Evolutionary conservation across 2,888 invertebrate genomes (phyloP).

Genomic region (Yponomeuta evonymella): DNA sequence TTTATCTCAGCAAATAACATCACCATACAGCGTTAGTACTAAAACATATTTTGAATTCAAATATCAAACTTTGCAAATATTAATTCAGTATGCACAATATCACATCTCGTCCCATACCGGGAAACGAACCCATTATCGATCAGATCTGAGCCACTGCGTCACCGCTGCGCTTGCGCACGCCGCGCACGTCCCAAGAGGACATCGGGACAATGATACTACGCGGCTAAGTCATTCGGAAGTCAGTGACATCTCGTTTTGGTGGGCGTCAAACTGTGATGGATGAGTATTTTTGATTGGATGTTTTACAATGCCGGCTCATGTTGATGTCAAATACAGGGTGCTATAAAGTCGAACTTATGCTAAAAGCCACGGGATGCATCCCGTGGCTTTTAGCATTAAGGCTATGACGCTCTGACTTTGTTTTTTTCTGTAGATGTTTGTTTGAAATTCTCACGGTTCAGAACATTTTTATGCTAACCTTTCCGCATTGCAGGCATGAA

Average conservation of each 20-base stretch:
- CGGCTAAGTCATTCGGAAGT: constrained; percentile 9
- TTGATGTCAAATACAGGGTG: neutral
- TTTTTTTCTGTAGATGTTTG: no score
- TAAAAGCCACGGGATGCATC: no score
- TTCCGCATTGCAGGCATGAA: no score
- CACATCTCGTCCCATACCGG: neutral
- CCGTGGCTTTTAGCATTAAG: no score
- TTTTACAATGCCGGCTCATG: neutral
- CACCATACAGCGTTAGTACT: no score
- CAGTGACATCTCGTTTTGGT: constrained; percentile 3
- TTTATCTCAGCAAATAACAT: no score
- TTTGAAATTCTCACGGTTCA: no score
- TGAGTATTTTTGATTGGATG: neutral
- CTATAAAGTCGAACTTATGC: no score
- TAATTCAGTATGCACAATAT: neutral
- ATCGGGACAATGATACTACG: neutral
- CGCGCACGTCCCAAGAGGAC: constrained; percentile 10
- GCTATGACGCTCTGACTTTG: no score
- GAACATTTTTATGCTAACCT: no score
- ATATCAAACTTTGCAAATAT: neutral
- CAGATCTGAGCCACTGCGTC: constrained; percentile 8
- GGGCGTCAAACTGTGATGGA: neutral
- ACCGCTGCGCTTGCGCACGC: neutral
- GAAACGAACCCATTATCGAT: constrained; percentile 3
- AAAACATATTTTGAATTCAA: no score